phyloP scores from a whole-genome alignment of 2,797 vertebrate species.

The Thaleichthys pacificus region DNA sequence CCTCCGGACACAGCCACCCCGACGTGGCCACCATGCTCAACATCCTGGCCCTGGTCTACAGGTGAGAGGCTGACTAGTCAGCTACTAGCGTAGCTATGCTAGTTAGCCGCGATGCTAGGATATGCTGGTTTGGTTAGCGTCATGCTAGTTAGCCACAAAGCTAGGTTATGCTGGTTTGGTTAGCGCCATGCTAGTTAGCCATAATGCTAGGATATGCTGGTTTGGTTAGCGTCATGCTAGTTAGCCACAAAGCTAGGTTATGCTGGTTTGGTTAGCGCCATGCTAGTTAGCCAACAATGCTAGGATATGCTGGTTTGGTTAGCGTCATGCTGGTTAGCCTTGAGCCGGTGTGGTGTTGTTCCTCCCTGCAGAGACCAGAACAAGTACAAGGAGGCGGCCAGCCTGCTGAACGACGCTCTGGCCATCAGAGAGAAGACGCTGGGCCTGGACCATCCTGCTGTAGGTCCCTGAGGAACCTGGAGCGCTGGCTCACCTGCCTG shows the following conservation, averaged over 20 bases:
- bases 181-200: too few species aligned
- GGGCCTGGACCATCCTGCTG: constrained; percentile 85
- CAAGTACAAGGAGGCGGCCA: constrained; percentile 89
- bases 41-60: constrained; percentile 87
- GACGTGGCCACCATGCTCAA: constrained; percentile 92
- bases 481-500: too few species aligned
- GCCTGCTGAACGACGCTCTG: constrained; percentile 85
- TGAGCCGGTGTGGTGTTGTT: neutral
- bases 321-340: too few species aligned
- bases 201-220: too few species aligned
- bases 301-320: too few species aligned
- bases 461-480: constrained; percentile 52
- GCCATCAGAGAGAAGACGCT: constrained; percentile 87
- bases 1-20: constrained; percentile 87
- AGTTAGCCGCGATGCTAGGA: neutral
- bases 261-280: too few species aligned
- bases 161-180: too few species aligned
- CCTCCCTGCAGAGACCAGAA: constrained; percentile 81
- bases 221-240: too few species aligned
- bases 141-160: too few species aligned
- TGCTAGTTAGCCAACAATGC: too few species aligned
- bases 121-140: neutral
- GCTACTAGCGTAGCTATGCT: neutral
- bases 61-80: constrained; percentile 57
- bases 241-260: too few species aligned